phyloP scores from a whole-genome alignment of 2,797 vertebrate genomes.

The Clarias pachynema region DNA sequence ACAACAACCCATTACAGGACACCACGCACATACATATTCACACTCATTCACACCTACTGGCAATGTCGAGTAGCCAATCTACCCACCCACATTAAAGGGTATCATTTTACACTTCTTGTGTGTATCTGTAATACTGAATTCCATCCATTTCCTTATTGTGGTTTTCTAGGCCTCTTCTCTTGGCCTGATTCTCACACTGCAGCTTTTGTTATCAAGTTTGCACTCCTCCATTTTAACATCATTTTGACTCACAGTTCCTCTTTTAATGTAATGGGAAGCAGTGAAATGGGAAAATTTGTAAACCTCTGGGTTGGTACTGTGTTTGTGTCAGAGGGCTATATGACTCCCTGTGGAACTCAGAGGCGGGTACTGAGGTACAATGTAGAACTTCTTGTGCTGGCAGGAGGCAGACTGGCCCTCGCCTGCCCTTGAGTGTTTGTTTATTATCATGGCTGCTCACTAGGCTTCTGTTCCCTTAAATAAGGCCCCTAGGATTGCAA shows the following conservation, averaged over 20 bases:
- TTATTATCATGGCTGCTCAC: constrained; percentile 58
- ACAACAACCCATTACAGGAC: background rate
- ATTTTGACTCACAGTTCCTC: constrained; percentile 28
- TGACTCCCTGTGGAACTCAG: constrained; percentile 39
- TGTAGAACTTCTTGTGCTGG: constrained; percentile 52
- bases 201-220: constrained; percentile 41
- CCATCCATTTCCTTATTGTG: constrained; percentile 29
- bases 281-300: constrained; percentile 24
- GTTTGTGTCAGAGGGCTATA: constrained; percentile 18
- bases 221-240: constrained; percentile 21
- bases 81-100: constrained; percentile 16
- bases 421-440: constrained; percentile 58
- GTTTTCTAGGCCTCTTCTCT: constrained; percentile 40
- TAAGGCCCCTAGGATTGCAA: constrained; percentile 52
- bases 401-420: constrained; percentile 51
- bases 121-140: constrained; percentile 22
- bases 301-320: constrained; percentile 26
- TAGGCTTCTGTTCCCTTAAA: constrained; percentile 58
- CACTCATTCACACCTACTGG: constrained; percentile 10
- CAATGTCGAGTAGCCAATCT: constrained; percentile 47
- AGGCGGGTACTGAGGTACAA: constrained; percentile 48
- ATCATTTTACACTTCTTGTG: constrained; percentile 30
- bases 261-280: constrained; percentile 53
- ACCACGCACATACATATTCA: background rate
- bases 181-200: constrained; percentile 35